Percentiles rank a stretch among this genome's conserved stretches.
Conservation (phyloP, 2,888 invertebrate species). For the Leucania comma region DNA sequence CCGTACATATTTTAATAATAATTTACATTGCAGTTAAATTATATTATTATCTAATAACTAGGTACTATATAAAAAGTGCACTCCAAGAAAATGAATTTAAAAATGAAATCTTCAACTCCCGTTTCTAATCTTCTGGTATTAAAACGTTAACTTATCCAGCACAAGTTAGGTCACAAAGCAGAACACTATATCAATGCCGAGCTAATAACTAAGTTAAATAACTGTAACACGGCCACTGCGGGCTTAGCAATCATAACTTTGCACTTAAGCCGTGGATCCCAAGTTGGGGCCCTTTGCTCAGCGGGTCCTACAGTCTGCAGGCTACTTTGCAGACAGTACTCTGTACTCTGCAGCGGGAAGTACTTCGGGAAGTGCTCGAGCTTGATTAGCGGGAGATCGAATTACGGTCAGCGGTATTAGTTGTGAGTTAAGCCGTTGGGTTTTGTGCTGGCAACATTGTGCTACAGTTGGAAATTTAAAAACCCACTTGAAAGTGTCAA, state of each 20-base stretch:
- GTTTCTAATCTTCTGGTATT: not conserved
- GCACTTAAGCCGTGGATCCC: constrained; percentile 59
- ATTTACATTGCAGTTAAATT: not conserved
- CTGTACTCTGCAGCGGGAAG: constrained; percentile 17
- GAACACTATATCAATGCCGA: constrained; percentile 59
- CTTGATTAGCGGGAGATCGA: constrained; percentile 53
- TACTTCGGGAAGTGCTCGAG: constrained; percentile 27
- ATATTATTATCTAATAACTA: not conserved
- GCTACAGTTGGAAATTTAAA: not conserved
- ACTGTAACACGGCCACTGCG: constrained; percentile 42
- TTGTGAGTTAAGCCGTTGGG: constrained; percentile 15
- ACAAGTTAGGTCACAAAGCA: constrained; percentile 45
- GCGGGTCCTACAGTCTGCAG: constrained; percentile 7
- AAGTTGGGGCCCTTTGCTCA: constrained; percentile 51
- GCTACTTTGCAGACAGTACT: constrained; percentile 20
- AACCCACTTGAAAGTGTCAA: no score
- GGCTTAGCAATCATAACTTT: constrained; percentile 68
- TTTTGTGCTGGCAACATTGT: not conserved
- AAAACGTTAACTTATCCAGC: constrained; percentile 19
- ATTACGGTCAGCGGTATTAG: constrained; percentile 33
- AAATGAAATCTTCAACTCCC: not conserved
- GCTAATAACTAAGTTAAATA: constrained; percentile 63
- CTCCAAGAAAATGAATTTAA: not conserved
- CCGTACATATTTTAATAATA: not conserved
- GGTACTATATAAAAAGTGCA: no score